Conservation (phyloP, 2,113 vertebrate species). For the Gambusia holbrooki region DNA sequence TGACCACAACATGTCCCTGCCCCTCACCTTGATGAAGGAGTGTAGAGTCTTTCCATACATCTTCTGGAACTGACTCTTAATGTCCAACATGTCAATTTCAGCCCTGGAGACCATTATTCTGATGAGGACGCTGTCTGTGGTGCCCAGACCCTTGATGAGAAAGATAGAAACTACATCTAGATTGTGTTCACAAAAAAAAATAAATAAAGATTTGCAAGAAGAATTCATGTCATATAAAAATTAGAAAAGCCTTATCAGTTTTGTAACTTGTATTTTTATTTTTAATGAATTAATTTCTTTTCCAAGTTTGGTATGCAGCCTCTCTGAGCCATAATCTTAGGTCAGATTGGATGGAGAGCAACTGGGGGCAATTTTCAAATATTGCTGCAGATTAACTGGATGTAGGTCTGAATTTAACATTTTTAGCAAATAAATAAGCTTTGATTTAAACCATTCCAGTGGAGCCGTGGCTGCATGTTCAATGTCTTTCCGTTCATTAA, state of each 20-base stretch:
- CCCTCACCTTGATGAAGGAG: constrained; percentile 94
- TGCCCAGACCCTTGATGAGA: constrained; percentile 87
- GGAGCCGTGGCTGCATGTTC: not conserved
- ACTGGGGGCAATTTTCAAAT: no score
- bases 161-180: not conserved
- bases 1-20: not conserved
- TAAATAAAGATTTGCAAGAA: not conserved
- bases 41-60: constrained; percentile 91
- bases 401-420: not conserved
- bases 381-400: no score
- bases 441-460: not conserved
- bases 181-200: not conserved
- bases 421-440: no score
- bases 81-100: constrained; percentile 94
- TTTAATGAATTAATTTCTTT: no score
- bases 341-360: no score
- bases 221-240: not conserved
- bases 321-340: no score
- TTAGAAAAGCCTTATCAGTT: not conserved
- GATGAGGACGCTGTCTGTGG: constrained; percentile 90
- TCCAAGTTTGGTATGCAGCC: no score
- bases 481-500: not conserved
- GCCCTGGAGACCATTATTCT: constrained; percentile 93
- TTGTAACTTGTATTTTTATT: no score
- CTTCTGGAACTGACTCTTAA: constrained; percentile 88